A percentile compares a stretch with the other conserved stretches of the same genome.
phyloP scores from a whole-genome alignment of 2,888 invertebrate genomes.

The Aporophyla lueneburgensis region DNA sequence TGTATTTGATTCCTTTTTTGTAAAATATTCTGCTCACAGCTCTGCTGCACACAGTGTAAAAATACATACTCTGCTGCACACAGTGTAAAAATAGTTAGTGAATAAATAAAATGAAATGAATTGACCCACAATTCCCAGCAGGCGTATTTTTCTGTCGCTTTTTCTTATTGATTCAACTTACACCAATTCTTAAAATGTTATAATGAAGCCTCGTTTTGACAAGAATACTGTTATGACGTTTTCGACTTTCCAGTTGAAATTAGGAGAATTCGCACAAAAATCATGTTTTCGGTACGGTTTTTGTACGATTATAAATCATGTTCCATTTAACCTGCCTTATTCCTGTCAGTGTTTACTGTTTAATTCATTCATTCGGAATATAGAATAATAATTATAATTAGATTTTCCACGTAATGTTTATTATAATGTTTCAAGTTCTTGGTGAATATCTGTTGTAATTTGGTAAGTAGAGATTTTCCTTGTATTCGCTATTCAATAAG shows the following conservation, averaged over 20 bases:
- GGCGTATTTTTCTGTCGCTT: background rate
- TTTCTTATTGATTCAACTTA: background rate
- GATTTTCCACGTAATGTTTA: too few species aligned
- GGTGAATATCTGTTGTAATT: background rate
- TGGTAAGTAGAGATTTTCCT: background rate
- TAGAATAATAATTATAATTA: background rate
- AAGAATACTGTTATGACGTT: background rate
- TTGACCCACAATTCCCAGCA: too few species aligned
- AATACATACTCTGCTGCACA: too few species aligned
- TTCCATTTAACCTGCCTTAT: background rate
- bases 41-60: too few species aligned
- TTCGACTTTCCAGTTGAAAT: background rate
- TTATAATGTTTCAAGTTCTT: background rate
- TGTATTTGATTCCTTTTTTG: too few species aligned
- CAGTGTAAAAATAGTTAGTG: too few species aligned
- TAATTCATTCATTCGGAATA: background rate
- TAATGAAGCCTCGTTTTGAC: background rate
- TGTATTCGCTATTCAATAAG: background rate
- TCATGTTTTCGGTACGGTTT: background rate
- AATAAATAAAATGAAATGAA: too few species aligned
- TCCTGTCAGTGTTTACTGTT: background rate
- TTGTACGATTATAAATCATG: background rate
- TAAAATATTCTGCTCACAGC: too few species aligned
- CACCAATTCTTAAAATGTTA: background rate
- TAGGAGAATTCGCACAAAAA: background rate